Evolutionary conservation across 1,140 invertebrate genomes (phyloP), one percentile per base, ranked within the genome.

Genomic region (Drosophila bipectinata): DNA sequence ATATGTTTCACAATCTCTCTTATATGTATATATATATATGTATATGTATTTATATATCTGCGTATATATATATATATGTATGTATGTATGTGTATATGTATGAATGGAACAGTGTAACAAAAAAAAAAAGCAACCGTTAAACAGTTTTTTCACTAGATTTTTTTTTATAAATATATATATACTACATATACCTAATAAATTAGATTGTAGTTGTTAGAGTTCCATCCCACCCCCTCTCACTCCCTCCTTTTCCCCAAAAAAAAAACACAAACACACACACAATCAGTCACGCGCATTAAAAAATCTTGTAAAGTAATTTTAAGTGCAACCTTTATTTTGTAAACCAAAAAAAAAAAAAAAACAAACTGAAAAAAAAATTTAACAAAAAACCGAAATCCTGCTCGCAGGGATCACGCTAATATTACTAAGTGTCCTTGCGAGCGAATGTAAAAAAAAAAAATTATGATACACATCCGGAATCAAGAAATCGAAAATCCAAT

Each of bases 371-470:
- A 48, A 55, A 55, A 44, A 45, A 28, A 55, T 32, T 12, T 28
- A 44, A 18, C 8, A 47, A 54, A 55, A 57, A 61, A 61, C 54
- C 18, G n/a, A 63, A 44, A 77, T 51, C 14, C 51, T 28, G 39
- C 51, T 64, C 72, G 59, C 72, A 69, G 55, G 55, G 52, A 44
- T 72, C 61, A 77, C 56, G 77, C 62, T 66, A 83, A 71, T 83
- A 82, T 79, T 84, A 84, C 75, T 76, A 75, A 85, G 74, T 80
- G 77, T 61, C 53, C 60, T 63, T 77, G 68, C 47, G 62, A 53
- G 48, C 44, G 24, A 30, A 30, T 74, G 59, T 61, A 63, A 57
- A 44, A 58, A 60, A 53, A 30, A 62, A 30, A 59, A 44, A 21
- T 21, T 21, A 21, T 21, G 21, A 21, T 21, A 21, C 18, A 41